Evolutionary conservation across 1,140 invertebrate species (phyloP).

Genomic region (Bilobella aurantiaca): DNA sequence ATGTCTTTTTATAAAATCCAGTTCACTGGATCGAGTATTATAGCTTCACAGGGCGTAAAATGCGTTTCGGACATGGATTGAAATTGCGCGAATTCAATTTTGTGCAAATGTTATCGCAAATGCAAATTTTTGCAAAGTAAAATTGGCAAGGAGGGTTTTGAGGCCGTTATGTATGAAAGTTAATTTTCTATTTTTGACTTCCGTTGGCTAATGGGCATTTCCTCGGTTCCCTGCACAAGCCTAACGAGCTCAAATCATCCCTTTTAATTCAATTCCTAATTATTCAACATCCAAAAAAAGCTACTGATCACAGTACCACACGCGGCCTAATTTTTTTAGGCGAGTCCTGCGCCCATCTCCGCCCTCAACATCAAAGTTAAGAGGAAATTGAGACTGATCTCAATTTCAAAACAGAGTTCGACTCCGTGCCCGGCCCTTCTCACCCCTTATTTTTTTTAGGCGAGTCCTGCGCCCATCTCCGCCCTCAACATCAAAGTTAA

Average conservation of each 20-base stretch:
- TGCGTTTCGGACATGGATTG: too few species aligned
- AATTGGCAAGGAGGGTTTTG: neutral
- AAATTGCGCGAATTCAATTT: too few species aligned
- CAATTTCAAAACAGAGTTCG: neutral
- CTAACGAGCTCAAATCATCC: neutral
- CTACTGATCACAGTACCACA: neutral
- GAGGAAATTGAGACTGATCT: neutral
- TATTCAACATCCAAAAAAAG: neutral
- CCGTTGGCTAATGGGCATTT: neutral
- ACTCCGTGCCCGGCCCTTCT: too few species aligned
- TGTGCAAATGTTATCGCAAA: neutral
- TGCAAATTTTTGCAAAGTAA: neutral
- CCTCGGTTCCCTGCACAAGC: neutral
- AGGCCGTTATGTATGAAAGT: neutral
- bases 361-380: neutral
- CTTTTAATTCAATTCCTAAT: neutral
- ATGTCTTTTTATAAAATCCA: too few species aligned
- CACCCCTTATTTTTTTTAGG: neutral
- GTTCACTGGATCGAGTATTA: too few species aligned
- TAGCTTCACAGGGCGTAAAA: too few species aligned
- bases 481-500: neutral
- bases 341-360: neutral
- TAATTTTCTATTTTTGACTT: neutral
- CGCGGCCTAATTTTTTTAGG: neutral
- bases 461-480: neutral